Evolutionary conservation across 2,888 invertebrate species (phyloP), one percentile per base, ranked within the genome.

Genomic region (Pristionchus fissidentatus): DNA sequence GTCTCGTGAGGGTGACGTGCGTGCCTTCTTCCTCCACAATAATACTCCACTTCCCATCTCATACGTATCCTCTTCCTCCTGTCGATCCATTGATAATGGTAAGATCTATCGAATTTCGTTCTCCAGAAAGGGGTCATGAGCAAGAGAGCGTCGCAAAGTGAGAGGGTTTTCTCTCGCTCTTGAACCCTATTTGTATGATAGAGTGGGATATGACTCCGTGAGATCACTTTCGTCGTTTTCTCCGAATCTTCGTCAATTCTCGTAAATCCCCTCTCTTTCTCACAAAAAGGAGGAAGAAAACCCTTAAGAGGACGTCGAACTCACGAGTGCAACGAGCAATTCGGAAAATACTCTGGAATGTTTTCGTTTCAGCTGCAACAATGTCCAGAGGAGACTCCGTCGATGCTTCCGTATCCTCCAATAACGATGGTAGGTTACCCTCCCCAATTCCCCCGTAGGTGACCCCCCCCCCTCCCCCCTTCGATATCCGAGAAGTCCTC

Each of bases 21-120:
- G 57, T 55, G 38, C 52, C 19, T 79, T 79, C 43, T 43, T 79
- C 43, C 49, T 79, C 29, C 79, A 79, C 41, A 46, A 79, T 57
- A 55, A 79, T 29, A 49, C 57, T 57, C 79, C 79, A 55, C 79
- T 79, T 38, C 79, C 79, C 38, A 43, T 79, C 7, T 79, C 79
- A 10, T 57, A 49, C 43, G 79, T 79, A 5, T 79, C 79, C 15
- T 79, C 79, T 8, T 70, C 70, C 7, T 70, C 70, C n/a, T 38
- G 70, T 70, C n/a, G n/a, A n/a, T n/a, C n/a, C n/a, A n/a, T n/a
- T n/a, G n/a, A n/a, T n/a, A n/a, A n/a, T n/a, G n/a, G n/a, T n/a
- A n/a, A n/a, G n/a, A n/a, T n/a, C n/a, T n/a, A n/a, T n/a, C n/a
- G n/a, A n/a, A n/a, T n/a, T n/a, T n/a, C n/a, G n/a, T n/a, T n/a